Percentiles rank a stretch among this genome's conserved stretches.
These are phyloP conservation scores for Cataglyphis livida DNA, from an alignment of 2,888 invertebrate genomes.

Conservation along the genomic window DNA sequence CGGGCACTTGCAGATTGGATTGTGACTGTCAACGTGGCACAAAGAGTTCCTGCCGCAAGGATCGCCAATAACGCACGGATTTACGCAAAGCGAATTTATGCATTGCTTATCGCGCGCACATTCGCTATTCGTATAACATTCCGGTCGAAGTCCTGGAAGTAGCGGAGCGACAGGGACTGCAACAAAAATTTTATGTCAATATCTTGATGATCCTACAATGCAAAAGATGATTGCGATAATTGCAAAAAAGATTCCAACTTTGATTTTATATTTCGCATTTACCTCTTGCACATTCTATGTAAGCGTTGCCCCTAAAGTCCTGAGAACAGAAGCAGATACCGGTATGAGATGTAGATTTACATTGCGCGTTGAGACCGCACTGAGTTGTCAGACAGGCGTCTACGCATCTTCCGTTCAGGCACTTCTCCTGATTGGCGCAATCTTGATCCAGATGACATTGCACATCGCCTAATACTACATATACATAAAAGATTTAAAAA, in stretches of 20 bases:
- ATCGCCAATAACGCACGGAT: constrained; percentile 90
- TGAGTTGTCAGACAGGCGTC: constrained; percentile 92
- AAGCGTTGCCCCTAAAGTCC: constrained; percentile 92
- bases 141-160: constrained; percentile 84
- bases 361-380: constrained; percentile 94
- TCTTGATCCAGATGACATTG: constrained; percentile 86
- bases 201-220: not conserved
- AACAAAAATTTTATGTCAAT: constrained; percentile 31
- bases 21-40: constrained; percentile 92
- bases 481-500: not conserved
- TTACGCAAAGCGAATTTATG: constrained; percentile 91
- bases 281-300: constrained; percentile 91
- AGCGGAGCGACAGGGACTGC: constrained; percentile 73
- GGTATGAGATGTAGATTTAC: constrained; percentile 91
- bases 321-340: constrained; percentile 92
- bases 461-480: constrained; percentile 54
- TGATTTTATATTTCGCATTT: constrained; percentile 72
- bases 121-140: constrained; percentile 93
- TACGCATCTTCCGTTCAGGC: constrained; percentile 91
- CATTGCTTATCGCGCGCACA: constrained; percentile 92
- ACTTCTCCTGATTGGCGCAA: constrained; percentile 91
- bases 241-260: not conserved
- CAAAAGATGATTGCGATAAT: not conserved
- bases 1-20: constrained; percentile 93
- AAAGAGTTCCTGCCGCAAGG: constrained; percentile 93